Evolutionary conservation across 1,140 invertebrate genomes (phyloP).

Genomic region (Bathynomus jamesi): DNA sequence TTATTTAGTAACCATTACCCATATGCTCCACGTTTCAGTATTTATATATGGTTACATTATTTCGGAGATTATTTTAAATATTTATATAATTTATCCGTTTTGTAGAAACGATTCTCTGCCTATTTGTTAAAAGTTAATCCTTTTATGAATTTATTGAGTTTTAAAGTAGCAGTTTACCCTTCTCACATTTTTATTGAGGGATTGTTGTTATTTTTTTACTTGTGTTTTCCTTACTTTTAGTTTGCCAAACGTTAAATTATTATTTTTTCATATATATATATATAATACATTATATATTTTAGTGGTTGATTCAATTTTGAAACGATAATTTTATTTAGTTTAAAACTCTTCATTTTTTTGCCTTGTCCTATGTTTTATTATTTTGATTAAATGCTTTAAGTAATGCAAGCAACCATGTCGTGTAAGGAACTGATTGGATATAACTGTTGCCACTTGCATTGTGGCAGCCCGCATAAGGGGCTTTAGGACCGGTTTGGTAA

Average conservation of each 20-base stretch:
- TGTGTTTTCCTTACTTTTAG: constrained; percentile 16
- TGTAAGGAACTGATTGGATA: constrained; percentile 14
- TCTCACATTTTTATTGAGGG: constrained; percentile 1
- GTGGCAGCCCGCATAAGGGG: background rate
- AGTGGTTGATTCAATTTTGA: too few species aligned
- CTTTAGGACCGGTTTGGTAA: background rate
- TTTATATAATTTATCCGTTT: background rate
- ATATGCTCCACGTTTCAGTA: background rate
- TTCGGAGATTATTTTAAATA: background rate
- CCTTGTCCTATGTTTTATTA: background rate
- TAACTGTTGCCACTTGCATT: constrained; percentile 19
- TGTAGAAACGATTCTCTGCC: background rate
- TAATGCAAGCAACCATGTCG: constrained; percentile 8
- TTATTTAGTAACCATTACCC: background rate
- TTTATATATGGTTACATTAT: constrained; percentile 1
- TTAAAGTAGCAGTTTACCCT: background rate
- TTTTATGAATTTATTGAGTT: background rate
- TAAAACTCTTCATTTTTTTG: constrained; percentile 17
- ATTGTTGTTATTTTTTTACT: constrained; percentile 20
- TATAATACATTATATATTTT: too few species aligned
- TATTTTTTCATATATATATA: background rate
- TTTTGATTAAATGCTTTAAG: background rate
- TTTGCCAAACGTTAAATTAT: constrained; percentile 19
- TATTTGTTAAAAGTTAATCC: background rate
- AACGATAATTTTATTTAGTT: constrained; percentile 16